These are phyloP conservation scores for Epinephelus malabaricus DNA, from an alignment of 2,797 vertebrate species.

Conservation along the genomic window DNA sequence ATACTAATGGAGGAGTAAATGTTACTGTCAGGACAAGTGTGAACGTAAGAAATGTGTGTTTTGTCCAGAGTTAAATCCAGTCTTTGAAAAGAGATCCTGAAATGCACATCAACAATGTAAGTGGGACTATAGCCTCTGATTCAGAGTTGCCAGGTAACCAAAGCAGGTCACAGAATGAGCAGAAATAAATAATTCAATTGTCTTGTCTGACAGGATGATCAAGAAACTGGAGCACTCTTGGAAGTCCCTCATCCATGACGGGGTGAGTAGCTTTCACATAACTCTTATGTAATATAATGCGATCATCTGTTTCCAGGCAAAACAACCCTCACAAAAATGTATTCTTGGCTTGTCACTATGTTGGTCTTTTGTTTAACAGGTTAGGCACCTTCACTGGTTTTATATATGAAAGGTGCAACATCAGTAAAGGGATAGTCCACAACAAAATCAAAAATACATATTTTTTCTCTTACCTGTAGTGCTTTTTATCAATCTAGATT, in stretches of 20 bases:
- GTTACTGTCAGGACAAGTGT: not conserved
- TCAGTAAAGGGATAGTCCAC: not conserved
- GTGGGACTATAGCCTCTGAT: not conserved
- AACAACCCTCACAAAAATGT: not conserved
- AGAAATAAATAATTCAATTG: conserved; percentile 51
- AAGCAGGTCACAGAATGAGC: conserved; percentile 15
- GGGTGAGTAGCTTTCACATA: conserved; percentile 87
- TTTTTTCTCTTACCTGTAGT: too few relatives aligned
- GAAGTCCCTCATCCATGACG: conserved; percentile 97
- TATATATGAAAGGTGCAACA: conserved; percentile 2
- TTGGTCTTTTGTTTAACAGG: not conserved
- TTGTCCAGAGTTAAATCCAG: not conserved
- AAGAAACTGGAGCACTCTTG: conserved; percentile 99
- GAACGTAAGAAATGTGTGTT: not conserved
- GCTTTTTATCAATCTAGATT: too few relatives aligned
- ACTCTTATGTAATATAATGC: conserved; percentile 22
- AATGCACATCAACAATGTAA: not conserved
- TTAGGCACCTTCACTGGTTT: not conserved
- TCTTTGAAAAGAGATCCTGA: not conserved
- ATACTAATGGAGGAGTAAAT: conserved; percentile 14
- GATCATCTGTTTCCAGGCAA: conserved; percentile 18
- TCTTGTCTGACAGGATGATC: conserved; percentile 88
- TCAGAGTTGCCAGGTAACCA: conserved; percentile 45
- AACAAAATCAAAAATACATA: too few relatives aligned
- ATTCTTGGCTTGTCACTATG: not conserved